Conservation (phyloP, 92 coral and sea anemone species). For the Parazoanthus swiftii region DNA sequence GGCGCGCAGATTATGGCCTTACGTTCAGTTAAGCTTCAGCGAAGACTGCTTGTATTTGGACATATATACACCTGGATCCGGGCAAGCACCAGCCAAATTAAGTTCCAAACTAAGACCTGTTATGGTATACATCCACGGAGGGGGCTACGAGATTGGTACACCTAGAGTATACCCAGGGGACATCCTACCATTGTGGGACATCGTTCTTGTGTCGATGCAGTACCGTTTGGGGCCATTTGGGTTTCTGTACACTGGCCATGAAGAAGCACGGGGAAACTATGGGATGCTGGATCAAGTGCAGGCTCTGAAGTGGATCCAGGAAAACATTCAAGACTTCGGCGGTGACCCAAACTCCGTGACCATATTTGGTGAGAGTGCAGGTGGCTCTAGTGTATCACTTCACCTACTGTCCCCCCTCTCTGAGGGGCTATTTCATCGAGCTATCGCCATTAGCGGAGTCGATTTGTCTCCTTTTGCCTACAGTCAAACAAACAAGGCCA, state of each 20-base stretch:
- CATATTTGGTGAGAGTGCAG: slow-evolving; percentile 90
- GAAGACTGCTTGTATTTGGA: slow-evolving; percentile 80
- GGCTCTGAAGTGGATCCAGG: slow-evolving; percentile 81
- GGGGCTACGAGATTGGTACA: slow-evolving; percentile 67
- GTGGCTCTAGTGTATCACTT: slow-evolving; percentile 93
- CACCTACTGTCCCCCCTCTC: slow-evolving; percentile 76
- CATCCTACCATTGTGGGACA: slow-evolving; percentile 59
- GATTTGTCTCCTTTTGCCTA: slow-evolving; percentile 89
- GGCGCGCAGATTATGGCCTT: slow-evolving; percentile 63
- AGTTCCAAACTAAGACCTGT: slow-evolving; percentile 54
- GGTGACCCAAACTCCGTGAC: slow-evolving; percentile 86
- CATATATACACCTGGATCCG: slow-evolving; percentile 66
- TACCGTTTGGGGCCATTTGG: slow-evolving; percentile 84
- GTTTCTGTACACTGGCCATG: slow-evolving; percentile 68
- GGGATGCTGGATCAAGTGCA: slow-evolving; percentile 87
- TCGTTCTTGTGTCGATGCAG: slow-evolving; percentile 75
- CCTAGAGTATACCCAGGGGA: slow-evolving; percentile 71
- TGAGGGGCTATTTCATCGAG: slow-evolving; percentile 80
- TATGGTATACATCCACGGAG: slow-evolving; percentile 78
- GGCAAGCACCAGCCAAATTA: slow-evolving; percentile 1
- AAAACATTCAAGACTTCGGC: slow-evolving; percentile 74
- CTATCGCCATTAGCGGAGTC: slow-evolving; percentile 83
- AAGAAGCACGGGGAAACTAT: slow-evolving; percentile 65
- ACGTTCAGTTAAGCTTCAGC: slow-evolving; percentile 53
- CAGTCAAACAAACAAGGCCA: slow-evolving; percentile 60